Conservation (phyloP, 2,797 vertebrate genomes). For the Sebastes hubbsi region DNA sequence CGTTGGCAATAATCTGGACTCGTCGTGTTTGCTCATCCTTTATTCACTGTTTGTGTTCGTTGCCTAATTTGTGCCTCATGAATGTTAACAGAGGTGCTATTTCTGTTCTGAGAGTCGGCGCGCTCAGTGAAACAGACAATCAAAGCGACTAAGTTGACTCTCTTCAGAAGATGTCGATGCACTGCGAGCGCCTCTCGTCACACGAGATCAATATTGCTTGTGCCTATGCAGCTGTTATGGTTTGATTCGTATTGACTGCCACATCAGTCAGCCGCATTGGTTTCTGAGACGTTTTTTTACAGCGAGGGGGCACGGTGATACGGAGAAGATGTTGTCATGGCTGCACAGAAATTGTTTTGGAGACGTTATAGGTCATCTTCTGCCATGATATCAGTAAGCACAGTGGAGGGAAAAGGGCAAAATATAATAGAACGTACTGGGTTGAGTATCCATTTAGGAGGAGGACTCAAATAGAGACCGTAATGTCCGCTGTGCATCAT, state of each 20-base stretch:
- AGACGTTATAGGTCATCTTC: slow-evolving; percentile 54
- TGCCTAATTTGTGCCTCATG: slow-evolving; percentile 60
- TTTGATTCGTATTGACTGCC: slow-evolving; percentile 65
- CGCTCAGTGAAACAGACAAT: slow-evolving; percentile 37
- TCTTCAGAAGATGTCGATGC: slow-evolving; percentile 54
- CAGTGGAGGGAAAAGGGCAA: slow-evolving; percentile 62
- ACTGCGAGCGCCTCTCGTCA: slow-evolving; percentile 44
- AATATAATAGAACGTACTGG: slow-evolving; percentile 65
- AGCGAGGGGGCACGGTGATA: neutral
- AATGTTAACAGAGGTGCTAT: slow-evolving; percentile 52
- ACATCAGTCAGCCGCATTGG: slow-evolving; percentile 52
- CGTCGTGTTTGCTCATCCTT: slow-evolving; percentile 56
- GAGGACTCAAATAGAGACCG: slow-evolving; percentile 69
- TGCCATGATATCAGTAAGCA: slow-evolving; percentile 59
- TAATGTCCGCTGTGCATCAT: slow-evolving; percentile 74
- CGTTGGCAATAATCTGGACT: slow-evolving; percentile 58
- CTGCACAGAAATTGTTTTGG: slow-evolving; percentile 53
- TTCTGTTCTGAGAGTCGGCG: slow-evolving; percentile 14
- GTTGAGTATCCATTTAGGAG: slow-evolving; percentile 69
- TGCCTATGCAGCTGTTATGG: slow-evolving; percentile 65
- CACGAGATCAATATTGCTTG: slow-evolving; percentile 63
- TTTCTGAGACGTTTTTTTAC: slow-evolving; percentile 48
- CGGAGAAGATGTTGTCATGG: slow-evolving; percentile 44
- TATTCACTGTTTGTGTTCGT: slow-evolving; percentile 58
- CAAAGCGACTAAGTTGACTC: slow-evolving; percentile 46